Evolutionary conservation across 2,888 invertebrate genomes (phyloP).

Genomic region (Electrophaes corylata): DNA sequence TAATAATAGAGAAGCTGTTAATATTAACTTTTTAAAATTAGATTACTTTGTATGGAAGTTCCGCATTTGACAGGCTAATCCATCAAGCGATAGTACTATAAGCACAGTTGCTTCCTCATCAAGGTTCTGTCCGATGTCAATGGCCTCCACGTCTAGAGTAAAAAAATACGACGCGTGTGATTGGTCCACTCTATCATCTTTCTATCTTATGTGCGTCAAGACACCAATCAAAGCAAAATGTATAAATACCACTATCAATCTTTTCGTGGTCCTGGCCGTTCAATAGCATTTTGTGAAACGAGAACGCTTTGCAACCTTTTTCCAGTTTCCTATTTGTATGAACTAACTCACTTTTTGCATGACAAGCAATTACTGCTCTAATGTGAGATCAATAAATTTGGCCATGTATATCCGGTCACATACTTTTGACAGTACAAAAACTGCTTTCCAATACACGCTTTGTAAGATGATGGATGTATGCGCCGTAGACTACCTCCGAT

Average conservation of each 20-base stretch:
- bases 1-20: slow-evolving; percentile 67
- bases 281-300: slow-evolving; percentile 56
- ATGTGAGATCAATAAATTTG: slow-evolving; percentile 63
- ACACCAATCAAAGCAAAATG: slow-evolving; percentile 66
- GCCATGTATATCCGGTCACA: slow-evolving; percentile 56
- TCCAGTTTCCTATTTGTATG: slow-evolving; percentile 62
- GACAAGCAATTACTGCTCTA: slow-evolving; percentile 70
- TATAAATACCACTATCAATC: slow-evolving; percentile 65
- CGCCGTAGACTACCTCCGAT: slow-evolving; percentile 45
- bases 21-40: slow-evolving; percentile 67
- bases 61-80: slow-evolving; percentile 61
- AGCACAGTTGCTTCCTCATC: slow-evolving; percentile 65
- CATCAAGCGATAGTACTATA: slow-evolving; percentile 63
- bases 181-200: not conserved
- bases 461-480: slow-evolving; percentile 41
- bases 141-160: slow-evolving; percentile 50
- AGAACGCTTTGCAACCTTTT: slow-evolving; percentile 54
- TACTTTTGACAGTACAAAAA: slow-evolving; percentile 61
- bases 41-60: slow-evolving; percentile 57
- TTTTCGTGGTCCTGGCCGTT: slow-evolving; percentile 46
- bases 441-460: slow-evolving; percentile 75
- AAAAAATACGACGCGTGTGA: slow-evolving; percentile 1
- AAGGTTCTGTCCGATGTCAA: slow-evolving; percentile 68
- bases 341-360: slow-evolving; percentile 63
- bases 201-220: slow-evolving; percentile 51